A percentile compares a stretch with the other conserved stretches of the same genome.
Conservation (phyloP, 2,797 vertebrate species). For the Alca torda region DNA sequence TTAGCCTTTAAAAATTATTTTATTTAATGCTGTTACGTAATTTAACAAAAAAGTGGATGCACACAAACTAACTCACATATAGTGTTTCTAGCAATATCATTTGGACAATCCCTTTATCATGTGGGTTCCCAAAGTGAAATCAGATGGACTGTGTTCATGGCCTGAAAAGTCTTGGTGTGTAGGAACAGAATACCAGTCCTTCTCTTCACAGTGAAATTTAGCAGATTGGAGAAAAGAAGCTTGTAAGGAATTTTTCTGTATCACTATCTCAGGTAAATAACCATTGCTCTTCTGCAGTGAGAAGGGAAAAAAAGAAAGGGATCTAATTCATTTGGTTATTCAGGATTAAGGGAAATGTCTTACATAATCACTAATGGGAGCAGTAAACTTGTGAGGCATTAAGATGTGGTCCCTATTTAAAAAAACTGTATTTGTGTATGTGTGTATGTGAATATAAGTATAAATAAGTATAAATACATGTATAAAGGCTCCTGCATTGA, state of each 20-base stretch:
- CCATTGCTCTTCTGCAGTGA: background rate
- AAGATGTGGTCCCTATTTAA: background rate
- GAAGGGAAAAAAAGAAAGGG: background rate
- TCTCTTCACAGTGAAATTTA: background rate
- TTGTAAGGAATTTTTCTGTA: background rate
- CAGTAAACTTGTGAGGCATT: background rate
- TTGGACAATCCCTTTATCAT: background rate
- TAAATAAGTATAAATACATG: background rate
- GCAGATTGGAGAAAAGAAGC: background rate
- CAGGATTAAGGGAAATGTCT: background rate
- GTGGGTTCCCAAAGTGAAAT: background rate
- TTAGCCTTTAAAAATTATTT: background rate
- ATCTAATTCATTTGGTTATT: background rate
- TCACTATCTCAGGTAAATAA: background rate
- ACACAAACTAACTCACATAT: background rate
- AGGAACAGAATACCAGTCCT: background rate
- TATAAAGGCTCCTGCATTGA: background rate
- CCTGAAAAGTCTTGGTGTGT: background rate
- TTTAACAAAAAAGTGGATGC: background rate
- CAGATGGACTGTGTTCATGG: background rate
- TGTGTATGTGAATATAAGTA: background rate
- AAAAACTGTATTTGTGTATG: background rate
- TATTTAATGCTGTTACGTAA: background rate
- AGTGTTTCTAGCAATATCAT: background rate
- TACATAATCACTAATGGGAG: background rate